Conservation (phyloP, 2,888 invertebrate genomes). For the Clistopyga incitator region DNA sequence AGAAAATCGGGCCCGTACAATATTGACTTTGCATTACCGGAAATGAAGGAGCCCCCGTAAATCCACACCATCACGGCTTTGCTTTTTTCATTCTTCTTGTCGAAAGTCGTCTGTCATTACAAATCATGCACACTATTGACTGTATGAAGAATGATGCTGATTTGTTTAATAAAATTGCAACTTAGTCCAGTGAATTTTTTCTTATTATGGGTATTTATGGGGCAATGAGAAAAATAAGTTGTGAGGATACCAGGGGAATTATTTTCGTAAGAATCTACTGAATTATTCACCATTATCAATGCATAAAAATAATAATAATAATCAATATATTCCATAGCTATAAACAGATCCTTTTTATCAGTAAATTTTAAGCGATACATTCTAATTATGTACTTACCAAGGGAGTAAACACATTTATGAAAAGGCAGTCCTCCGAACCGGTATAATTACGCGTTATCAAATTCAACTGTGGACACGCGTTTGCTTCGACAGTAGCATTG, state of each 20-base stretch:
- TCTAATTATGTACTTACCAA: slow-evolving; percentile 46
- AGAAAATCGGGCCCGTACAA: slow-evolving; percentile 65
- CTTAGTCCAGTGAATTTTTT: background rate
- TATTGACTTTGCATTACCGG: slow-evolving; percentile 41
- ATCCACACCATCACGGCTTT: slow-evolving; percentile 70
- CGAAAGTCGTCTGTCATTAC: slow-evolving; percentile 37
- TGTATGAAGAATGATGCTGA: too few species aligned
- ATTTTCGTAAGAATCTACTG: background rate
- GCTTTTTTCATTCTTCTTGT: background rate
- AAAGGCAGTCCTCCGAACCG: slow-evolving; percentile 68
- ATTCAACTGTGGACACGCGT: slow-evolving; percentile 54
- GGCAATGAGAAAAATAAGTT: background rate
- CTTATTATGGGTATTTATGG: background rate
- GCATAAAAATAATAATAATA: too few species aligned
- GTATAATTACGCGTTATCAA: background rate
- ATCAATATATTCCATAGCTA: too few species aligned
- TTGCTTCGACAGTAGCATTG: slow-evolving; percentile 56
- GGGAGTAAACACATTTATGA: slow-evolving; percentile 68
- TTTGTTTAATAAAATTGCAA: background rate
- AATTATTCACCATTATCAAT: background rate
- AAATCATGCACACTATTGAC: background rate
- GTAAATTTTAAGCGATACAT: background rate
- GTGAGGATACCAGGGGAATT: background rate
- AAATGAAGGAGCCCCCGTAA: slow-evolving; percentile 62
- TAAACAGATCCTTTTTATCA: background rate